Percentiles rank a stretch among this genome's conserved stretches.
phyloP scores from a whole-genome alignment of 2,888 invertebrate genomes.

The Yponomeuta evonymella region DNA sequence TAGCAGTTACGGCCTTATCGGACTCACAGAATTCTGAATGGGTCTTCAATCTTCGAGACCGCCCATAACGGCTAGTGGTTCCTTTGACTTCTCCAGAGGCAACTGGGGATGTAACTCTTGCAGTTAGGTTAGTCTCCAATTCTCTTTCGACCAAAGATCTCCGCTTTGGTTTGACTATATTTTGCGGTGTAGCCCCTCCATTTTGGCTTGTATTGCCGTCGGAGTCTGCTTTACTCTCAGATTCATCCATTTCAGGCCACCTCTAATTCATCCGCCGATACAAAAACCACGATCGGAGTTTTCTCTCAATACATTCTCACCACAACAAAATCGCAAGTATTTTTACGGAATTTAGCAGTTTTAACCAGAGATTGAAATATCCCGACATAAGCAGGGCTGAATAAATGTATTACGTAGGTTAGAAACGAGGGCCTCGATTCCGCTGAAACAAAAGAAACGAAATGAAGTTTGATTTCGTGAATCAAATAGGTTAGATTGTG shows the following conservation, averaged over 20 bases:
- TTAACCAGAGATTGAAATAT: constrained; percentile 19
- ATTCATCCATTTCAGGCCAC: constrained; percentile 14
- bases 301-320: neutral
- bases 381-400: constrained; percentile 26
- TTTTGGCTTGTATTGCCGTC: neutral
- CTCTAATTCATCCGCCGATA: neutral
- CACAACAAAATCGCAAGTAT: neutral
- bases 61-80: constrained; percentile 76
- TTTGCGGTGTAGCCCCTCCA: neutral
- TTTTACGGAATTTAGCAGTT: neutral
- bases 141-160: constrained; percentile 61
- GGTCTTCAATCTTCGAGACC: constrained; percentile 73
- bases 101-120: constrained; percentile 54
- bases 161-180: constrained; percentile 51
- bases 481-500: constrained; percentile 59
- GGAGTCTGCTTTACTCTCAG: neutral
- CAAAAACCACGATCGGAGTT: constrained; percentile 4
- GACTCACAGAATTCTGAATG: constrained; percentile 52
- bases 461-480: constrained; percentile 61
- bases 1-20: constrained; percentile 46
- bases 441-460: constrained; percentile 69
- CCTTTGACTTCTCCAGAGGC: constrained; percentile 34
- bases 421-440: constrained; percentile 32
- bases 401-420: constrained; percentile 34
- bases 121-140: constrained; percentile 61